Percentiles rank a stretch among this genome's conserved stretches.
Evolutionary conservation across 2,797 vertebrate species (phyloP).

Genomic region (Sibirionetta formosa): DNA sequence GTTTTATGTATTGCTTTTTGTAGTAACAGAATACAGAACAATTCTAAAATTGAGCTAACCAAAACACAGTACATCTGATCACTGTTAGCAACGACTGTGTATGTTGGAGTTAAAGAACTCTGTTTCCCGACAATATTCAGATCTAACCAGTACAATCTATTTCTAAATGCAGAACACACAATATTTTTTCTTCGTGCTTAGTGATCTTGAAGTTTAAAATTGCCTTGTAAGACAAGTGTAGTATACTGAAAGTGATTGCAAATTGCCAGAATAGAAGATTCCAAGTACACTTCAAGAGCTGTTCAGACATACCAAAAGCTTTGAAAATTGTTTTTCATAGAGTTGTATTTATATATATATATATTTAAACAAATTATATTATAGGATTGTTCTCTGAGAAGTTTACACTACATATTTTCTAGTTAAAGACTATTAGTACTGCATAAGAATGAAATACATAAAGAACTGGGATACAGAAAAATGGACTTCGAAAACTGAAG

Average conservation of each 20-base stretch:
- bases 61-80: fast-evolving
- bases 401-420: neutral
- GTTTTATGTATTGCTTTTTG: neutral
- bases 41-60: neutral
- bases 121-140: neutral
- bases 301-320: neutral
- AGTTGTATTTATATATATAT: neutral
- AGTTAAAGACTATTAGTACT: neutral
- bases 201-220: neutral
- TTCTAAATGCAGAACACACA: neutral
- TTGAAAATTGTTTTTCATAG: neutral
- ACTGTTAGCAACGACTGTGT: neutral
- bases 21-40: neutral
- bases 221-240: neutral
- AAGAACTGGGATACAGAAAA: neutral
- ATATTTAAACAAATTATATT: neutral
- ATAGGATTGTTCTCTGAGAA: neutral
- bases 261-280: constrained; percentile 6
- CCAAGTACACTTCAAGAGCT: neutral
- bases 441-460: neutral
- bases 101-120: neutral
- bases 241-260: neutral
- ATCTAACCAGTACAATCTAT: neutral
- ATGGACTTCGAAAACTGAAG: neutral
- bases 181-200: neutral